These are phyloP conservation scores for Montipora cactus DNA, from an alignment of 64 coral and sea anemone genomes.

Conservation along the genomic window DNA sequence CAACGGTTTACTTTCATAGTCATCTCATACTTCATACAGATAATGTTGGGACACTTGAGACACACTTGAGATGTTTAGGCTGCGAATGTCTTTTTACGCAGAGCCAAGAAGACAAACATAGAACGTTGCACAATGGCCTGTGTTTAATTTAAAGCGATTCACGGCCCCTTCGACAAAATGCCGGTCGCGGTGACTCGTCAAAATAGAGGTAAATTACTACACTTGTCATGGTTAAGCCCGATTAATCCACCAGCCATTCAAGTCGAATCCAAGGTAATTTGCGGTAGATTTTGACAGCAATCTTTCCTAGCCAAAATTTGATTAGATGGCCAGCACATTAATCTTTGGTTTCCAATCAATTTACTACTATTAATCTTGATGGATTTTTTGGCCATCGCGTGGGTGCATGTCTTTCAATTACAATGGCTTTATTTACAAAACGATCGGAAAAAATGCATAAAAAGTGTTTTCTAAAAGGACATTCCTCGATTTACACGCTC, in stretches of 20 bases:
- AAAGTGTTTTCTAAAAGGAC: not conserved
- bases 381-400: constrained; percentile 11
- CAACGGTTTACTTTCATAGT: not conserved
- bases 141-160: constrained; percentile 18
- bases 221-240: not conserved
- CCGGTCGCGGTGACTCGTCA: not conserved
- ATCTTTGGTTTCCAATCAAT: constrained; percentile 30
- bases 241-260: not conserved
- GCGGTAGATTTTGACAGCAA: not conserved
- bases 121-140: not conserved
- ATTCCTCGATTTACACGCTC: not conserved
- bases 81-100: not conserved
- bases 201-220: not conserved
- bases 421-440: no score
- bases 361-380: not conserved
- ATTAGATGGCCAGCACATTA: not conserved
- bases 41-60: not conserved
- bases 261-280: not conserved
- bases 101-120: not conserved
- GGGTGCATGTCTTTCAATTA: constrained; percentile 6
- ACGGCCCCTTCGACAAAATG: not conserved
- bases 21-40: not conserved
- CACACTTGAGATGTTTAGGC: not conserved
- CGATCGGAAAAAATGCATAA: not conserved
- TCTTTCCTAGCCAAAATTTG: not conserved